phyloP scores from a whole-genome alignment of 2,797 vertebrate species.

The Lepus oiostolus region DNA sequence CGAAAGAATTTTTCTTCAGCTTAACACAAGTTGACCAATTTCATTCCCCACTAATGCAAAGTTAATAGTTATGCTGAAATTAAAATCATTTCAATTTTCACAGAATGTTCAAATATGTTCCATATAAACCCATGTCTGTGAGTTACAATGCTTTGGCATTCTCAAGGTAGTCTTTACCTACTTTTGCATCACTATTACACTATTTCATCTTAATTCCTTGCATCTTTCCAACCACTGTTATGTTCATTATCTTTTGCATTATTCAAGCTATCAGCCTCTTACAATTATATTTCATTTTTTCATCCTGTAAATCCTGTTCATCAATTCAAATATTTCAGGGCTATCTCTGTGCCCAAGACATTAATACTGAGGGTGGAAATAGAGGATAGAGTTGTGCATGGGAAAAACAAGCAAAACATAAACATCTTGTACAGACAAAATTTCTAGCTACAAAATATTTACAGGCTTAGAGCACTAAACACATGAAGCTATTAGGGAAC shows the following conservation, averaged over 20 bases:
- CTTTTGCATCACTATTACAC: background rate
- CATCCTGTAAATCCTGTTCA: conserved; percentile 7
- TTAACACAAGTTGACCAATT: background rate
- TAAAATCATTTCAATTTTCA: conserved; percentile 49
- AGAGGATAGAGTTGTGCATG: background rate
- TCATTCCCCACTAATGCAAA: background rate
- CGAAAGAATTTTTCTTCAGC: conserved; percentile 48
- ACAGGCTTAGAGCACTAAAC: conserved; percentile 2
- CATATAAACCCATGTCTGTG: background rate
- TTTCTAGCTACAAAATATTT: conserved; percentile 51
- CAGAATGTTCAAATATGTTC: conserved; percentile 47
- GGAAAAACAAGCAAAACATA: background rate
- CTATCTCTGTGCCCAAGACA: background rate
- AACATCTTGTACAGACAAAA: background rate
- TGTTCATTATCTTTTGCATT: conserved; percentile 8
- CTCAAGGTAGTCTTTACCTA: background rate
- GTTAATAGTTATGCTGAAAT: conserved; percentile 13
- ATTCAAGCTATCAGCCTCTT: conserved; percentile 41
- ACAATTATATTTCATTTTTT: conserved; percentile 38
- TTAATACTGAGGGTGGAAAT: background rate
- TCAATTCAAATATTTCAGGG: conserved; percentile 30
- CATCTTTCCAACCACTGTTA: background rate
- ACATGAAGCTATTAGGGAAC: conserved; percentile 2
- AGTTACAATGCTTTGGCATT: conserved; percentile 9
- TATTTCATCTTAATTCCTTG: background rate